Evolutionary conservation across 2,113 vertebrate species (phyloP).

Genomic region (Papio anubis): DNA sequence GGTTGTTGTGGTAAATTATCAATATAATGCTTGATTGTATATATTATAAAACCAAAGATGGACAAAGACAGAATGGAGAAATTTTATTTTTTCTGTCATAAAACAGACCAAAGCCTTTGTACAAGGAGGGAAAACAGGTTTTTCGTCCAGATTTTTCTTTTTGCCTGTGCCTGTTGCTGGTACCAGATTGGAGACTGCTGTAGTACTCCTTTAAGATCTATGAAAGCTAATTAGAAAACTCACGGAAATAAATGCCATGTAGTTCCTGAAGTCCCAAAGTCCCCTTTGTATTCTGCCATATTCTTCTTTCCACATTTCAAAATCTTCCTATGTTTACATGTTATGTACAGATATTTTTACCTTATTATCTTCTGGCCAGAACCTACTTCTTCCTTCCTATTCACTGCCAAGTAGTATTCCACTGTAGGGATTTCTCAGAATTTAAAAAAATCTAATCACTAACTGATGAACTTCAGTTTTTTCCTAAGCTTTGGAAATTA

Average conservation of each 20-base stretch:
- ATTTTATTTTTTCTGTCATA: constrained; percentile 44
- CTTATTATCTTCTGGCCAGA: neutral
- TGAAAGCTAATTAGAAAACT: neutral
- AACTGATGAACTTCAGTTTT: neutral
- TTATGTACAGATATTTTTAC: neutral
- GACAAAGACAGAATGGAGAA: constrained; percentile 58
- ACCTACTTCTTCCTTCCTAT: neutral
- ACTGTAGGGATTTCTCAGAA: neutral
- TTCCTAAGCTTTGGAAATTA: neutral
- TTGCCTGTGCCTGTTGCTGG: neutral
- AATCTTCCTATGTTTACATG: neutral
- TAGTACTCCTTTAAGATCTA: neutral
- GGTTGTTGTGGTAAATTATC: neutral
- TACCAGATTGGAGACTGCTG: neutral
- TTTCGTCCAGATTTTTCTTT: neutral
- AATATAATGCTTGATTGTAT: neutral
- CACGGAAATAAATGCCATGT: neutral
- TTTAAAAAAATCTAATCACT: neutral
- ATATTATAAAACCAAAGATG: neutral
- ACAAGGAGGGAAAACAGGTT: constrained; percentile 86
- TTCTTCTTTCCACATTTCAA: neutral
- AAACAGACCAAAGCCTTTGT: constrained; percentile 83
- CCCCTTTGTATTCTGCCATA: neutral
- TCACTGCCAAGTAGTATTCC: neutral
- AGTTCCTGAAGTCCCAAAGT: neutral